phyloP scores from a whole-genome alignment of 2,113 vertebrate species.

The Rattus norvegicus region GRCr8 NC_086026.1:60433001-60433500 shows the following conservation, averaged over 20 bases:
- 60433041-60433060: not conserved
- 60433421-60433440: conserved; percentile 76
- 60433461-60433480: not conserved
- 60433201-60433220: not conserved
- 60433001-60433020: not conserved
- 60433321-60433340: conserved; percentile 71
- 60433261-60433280: conserved; percentile 47
- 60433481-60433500: not conserved
- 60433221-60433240: not conserved
- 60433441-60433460: conserved; percentile 82
- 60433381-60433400: conserved; percentile 75
- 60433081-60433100: conserved; percentile 67
- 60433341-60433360: conserved; percentile 84
- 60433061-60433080: conserved; percentile 51
- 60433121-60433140: conserved; percentile 56
- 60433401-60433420: conserved; percentile 84
- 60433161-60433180: conserved; percentile 58
- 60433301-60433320: conserved; percentile 84
- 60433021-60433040: not conserved
- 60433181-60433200: not conserved
- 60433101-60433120: conserved; percentile 62
- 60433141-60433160: not conserved
- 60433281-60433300: conserved; percentile 80
- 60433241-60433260: not conserved
- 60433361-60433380: conserved; percentile 80